Evolutionary conservation across 2,113 vertebrate species (phyloP).

Genomic region (Azemiops feae): DNA sequence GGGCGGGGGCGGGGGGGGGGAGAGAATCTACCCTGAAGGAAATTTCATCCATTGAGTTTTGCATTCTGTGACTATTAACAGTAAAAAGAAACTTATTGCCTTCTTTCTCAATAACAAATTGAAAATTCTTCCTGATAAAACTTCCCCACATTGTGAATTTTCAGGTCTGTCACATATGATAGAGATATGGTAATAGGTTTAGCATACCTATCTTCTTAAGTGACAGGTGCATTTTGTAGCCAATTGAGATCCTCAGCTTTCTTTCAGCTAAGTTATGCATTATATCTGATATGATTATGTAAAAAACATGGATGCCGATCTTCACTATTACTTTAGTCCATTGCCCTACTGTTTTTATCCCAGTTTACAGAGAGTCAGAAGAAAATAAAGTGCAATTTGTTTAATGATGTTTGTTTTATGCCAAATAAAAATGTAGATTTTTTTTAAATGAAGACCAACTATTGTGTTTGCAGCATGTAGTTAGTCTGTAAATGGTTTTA

Average conservation of each 20-base stretch:
- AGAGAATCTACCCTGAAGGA: conserved; percentile 42
- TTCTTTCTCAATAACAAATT: conserved; percentile 69
- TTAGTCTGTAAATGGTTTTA: neutral
- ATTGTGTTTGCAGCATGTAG: neutral
- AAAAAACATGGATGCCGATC: neutral
- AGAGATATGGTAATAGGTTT: conserved; percentile 64
- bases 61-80: conserved; percentile 69
- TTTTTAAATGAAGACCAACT: neutral
- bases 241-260: conserved; percentile 63
- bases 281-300: conserved; percentile 57
- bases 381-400: neutral
- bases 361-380: neutral
- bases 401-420: neutral
- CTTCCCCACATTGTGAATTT: conserved; percentile 58
- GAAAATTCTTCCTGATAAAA: conserved; percentile 71
- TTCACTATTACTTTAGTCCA: neutral
- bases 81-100: conserved; percentile 68
- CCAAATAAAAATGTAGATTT: neutral
- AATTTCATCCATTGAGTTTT: conserved; percentile 59
- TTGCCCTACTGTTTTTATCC: neutral
- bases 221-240: conserved; percentile 61
- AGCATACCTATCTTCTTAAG: conserved; percentile 50
- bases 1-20: neutral
- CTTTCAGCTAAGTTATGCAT: conserved; percentile 53
- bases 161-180: conserved; percentile 63